phyloP scores from a whole-genome alignment of 1,140 invertebrate genomes.

The Papilio polyxenes region DNA sequence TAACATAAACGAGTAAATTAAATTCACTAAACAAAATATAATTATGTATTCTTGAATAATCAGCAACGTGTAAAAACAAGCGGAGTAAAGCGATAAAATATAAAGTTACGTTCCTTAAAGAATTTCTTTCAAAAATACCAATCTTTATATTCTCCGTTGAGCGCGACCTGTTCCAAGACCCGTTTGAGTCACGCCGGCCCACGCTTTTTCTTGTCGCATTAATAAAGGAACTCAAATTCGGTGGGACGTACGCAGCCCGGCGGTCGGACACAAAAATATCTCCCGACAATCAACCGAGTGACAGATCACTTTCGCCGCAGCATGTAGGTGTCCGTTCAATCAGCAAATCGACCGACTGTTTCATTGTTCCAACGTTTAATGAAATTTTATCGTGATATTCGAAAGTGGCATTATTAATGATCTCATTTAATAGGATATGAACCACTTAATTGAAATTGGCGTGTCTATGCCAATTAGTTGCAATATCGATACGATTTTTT shows the following conservation, averaged over 20 bases:
- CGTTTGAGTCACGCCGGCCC: conserved; percentile 30
- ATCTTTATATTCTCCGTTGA: conserved; percentile 31
- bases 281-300: conserved; percentile 47
- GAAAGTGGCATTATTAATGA: conserved; percentile 29
- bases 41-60: neutral
- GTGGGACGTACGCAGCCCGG: conserved; percentile 49
- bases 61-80: neutral
- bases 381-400: conserved; percentile 48
- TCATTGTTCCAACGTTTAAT: conserved; percentile 59
- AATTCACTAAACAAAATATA: neutral
- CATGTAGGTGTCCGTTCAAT: conserved; percentile 57
- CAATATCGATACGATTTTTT: conserved; percentile 15
- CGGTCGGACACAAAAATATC: conserved; percentile 57
- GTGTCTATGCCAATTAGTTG: neutral
- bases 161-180: conserved; percentile 25
- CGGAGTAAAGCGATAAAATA: conserved; percentile 3
- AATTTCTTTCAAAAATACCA: conserved; percentile 31
- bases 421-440: neutral
- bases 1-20: neutral
- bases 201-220: conserved; percentile 45
- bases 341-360: conserved; percentile 48
- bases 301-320: conserved; percentile 58
- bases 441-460: conserved; percentile 25
- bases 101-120: conserved; percentile 18
- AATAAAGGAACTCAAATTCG: conserved; percentile 39